Evolutionary conservation across 30 jellyfish, hydroid and myxozoan species (phyloP), one percentile per base, ranked within the genome.

Genomic region (Aurelia aurita): DNA sequence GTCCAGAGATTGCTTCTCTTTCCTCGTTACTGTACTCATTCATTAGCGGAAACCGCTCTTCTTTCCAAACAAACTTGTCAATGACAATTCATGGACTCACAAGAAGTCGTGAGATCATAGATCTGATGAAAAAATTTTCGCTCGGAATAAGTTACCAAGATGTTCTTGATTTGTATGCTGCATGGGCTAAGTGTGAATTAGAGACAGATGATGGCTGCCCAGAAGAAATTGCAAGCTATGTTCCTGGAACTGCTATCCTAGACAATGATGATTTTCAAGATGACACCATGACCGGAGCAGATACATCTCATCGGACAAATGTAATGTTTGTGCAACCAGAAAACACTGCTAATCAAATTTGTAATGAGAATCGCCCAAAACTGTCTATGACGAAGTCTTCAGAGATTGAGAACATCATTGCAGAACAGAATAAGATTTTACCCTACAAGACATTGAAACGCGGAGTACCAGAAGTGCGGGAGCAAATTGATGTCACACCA

Each of bases 181-280:
- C 58, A 21, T 73, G 86, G 86, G 76, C 86, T 57, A 55, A 22
- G 73, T 73, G 55, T 47, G 86, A 73, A 51, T 32, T 73, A 51
- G 86, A 73, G 73, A 73, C 71, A 29, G 73, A 73, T 73, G 73
- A 51, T 21, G 86, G 71, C 10, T 53, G 86, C 86, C 79, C 86
- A 55, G 73, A 55, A 47, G 86, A 73, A 45, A 51, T 73, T 73
- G 79, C 71, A 55, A 55, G 73, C 71, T 23, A 55, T 47, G 71
- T 73, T 73, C 71, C 86, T 25, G 79, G 86, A 47, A 45, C 86
- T 16, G 86, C 86, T n/a, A 73, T 73, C 79, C 49, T 73, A n/a
- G 79, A 73, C 86, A 73, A 73, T 55, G 86, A 73, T 73, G 79
- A 73, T 55, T 73, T 39, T 73, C 55, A 73, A 73, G 86, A 73